These are phyloP conservation scores for Drosophila ironensis DNA, from an alignment of 1,140 invertebrate species.

Conservation along the genomic window DNA sequence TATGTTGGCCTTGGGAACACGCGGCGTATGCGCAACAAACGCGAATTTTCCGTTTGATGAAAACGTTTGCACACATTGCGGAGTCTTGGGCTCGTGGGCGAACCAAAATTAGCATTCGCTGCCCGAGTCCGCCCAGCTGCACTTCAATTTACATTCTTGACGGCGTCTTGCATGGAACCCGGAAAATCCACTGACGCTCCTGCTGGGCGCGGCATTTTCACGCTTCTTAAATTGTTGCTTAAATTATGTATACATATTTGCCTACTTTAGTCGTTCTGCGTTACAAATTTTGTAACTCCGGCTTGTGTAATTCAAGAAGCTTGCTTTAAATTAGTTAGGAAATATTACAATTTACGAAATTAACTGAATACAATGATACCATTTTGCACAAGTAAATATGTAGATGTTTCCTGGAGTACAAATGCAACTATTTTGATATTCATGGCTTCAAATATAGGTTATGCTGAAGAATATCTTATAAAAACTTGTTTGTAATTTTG, in stretches of 20 bases:
- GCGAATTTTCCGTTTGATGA: conserved; percentile 26
- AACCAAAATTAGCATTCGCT: conserved; percentile 29
- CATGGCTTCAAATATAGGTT: too few relatives aligned
- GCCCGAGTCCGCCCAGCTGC: neutral
- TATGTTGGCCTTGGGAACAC: conserved; percentile 35
- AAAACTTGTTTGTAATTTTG: too few relatives aligned
- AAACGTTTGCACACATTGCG: conserved; percentile 33
- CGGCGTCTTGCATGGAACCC: neutral
- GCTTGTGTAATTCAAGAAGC: too few relatives aligned
- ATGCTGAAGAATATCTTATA: too few relatives aligned
- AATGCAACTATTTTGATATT: too few relatives aligned
- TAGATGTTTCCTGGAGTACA: too few relatives aligned
- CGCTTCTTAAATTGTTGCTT: neutral
- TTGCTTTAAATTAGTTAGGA: too few relatives aligned
- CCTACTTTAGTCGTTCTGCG: neutral
- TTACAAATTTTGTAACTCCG: neutral
- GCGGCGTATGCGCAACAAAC: conserved; percentile 41
- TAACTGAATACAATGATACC: too few relatives aligned
- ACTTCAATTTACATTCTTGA: conserved; percentile 24
- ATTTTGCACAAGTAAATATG: too few relatives aligned
- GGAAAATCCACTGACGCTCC: neutral
- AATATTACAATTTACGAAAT: neutral
- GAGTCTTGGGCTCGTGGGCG: neutral
- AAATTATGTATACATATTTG: neutral
- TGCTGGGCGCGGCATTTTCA: neutral